A percentile compares a stretch with the other conserved stretches of the same genome.
These are phyloP conservation scores for Camponotus fellah DNA, from an alignment of 2,888 invertebrate genomes.

Conservation along the genomic window DNA sequence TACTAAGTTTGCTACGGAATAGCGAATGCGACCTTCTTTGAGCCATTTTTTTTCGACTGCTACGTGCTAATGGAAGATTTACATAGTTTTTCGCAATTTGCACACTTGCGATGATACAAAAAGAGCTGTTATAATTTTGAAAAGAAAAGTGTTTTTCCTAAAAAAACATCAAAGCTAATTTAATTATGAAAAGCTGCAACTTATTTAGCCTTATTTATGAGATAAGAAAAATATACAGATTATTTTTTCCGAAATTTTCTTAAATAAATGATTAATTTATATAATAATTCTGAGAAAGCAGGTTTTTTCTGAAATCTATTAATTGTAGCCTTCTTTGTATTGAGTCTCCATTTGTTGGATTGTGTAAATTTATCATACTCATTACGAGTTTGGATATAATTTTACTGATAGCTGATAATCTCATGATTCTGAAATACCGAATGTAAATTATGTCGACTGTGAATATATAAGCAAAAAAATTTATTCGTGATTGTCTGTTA, in stretches of 20 bases:
- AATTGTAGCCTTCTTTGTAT: neutral
- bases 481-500: constrained; percentile 11
- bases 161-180: neutral
- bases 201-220: neutral
- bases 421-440: neutral
- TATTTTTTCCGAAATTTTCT: neutral
- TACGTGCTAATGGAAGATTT: constrained; percentile 26
- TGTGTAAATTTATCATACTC: constrained; percentile 7
- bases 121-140: neutral
- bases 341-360: neutral
- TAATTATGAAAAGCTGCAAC: neutral
- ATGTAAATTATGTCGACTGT: constrained; percentile 4
- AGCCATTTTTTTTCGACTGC: neutral
- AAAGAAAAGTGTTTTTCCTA: neutral
- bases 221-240: neutral
- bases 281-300: neutral
- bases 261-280: too few relatives aligned
- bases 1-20: constrained; percentile 62
- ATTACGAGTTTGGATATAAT: neutral
- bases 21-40: constrained; percentile 21
- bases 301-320: neutral
- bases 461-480: neutral
- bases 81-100: neutral
- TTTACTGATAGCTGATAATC: constrained; percentile 14
- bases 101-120: neutral